Percentiles rank a stretch among this genome's conserved stretches.
Conservation (phyloP, 2,888 invertebrate species). For the Eumacrocentrus americanus region DNA sequence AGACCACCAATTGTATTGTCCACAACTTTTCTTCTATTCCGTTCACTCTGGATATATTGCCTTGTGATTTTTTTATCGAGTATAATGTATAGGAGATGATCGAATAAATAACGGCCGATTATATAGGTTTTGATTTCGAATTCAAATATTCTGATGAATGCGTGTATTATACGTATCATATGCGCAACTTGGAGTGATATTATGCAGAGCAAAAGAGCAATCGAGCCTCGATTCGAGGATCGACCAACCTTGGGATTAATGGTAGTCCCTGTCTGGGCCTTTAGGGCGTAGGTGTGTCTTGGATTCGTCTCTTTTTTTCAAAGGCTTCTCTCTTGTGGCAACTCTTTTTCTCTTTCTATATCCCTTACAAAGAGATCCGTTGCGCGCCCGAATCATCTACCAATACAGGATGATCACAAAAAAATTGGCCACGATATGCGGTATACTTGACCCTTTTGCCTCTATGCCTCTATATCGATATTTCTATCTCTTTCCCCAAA, state of each 20-base stretch:
- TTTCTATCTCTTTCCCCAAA: conserved; percentile 7
- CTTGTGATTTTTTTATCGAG: too few species aligned
- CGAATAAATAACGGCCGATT: too few species aligned
- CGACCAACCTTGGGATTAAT: conserved; percentile 46
- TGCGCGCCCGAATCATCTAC: background rate
- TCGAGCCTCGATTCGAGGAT: conserved; percentile 30
- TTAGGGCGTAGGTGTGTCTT: conserved; percentile 49
- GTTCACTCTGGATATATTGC: background rate
- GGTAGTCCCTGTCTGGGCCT: conserved; percentile 47
- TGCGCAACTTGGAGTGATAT: conserved; percentile 17
- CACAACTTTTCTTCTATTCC: background rate
- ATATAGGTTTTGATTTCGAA: too few species aligned
- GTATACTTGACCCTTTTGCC: background rate
- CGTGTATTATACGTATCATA: conserved; percentile 16
- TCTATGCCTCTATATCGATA: background rate
- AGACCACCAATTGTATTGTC: background rate
- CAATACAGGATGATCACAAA: background rate
- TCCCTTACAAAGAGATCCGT: conserved; percentile 1
- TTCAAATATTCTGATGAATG: conserved; percentile 13
- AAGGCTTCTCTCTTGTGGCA: background rate
- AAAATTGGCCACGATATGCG: too few species aligned
- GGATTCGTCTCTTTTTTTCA: conserved; percentile 6
- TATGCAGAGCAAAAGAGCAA: conserved; percentile 22
- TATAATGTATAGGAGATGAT: too few species aligned
- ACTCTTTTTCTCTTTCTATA: background rate